These are phyloP conservation scores for Montipora cactus DNA, from an alignment of 64 coral and sea anemone genomes.

Conservation along the genomic window DNA sequence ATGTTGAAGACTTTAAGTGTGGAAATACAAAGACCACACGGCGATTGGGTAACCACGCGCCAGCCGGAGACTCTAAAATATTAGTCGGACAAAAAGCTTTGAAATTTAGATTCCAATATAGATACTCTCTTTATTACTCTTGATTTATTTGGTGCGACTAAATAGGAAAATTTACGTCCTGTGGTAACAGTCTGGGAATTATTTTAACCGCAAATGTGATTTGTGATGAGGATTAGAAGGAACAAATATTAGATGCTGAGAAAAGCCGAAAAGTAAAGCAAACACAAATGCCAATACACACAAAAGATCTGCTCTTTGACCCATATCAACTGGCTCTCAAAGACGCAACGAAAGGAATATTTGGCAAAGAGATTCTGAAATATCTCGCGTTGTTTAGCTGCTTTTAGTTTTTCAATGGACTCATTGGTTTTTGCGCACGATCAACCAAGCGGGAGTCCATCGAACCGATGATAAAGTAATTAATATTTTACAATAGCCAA, in stretches of 20 bases:
- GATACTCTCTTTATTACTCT: not conserved
- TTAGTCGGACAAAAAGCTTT: not conserved
- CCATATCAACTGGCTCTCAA: constrained; percentile 4
- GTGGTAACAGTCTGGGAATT: not conserved
- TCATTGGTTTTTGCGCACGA: constrained; percentile 40
- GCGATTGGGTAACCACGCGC: not conserved
- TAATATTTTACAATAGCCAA: constrained; percentile 72
- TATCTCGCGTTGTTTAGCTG: constrained; percentile 55
- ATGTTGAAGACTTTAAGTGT: not conserved
- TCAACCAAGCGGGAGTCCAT: constrained; percentile 64
- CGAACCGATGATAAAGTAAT: constrained; percentile 68
- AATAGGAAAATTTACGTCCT: no score
- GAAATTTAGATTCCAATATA: not conserved
- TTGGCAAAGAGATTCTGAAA: constrained; percentile 2
- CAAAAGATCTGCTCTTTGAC: constrained; percentile 24
- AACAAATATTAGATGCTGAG: constrained; percentile 3
- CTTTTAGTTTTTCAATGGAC: constrained; percentile 28
- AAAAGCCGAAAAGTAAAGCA: not conserved
- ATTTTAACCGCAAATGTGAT: not conserved
- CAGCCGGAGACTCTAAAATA: not conserved
- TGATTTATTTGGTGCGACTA: not conserved
- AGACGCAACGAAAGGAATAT: constrained; percentile 13
- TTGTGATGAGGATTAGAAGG: not conserved
- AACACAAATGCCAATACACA: not conserved
- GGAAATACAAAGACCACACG: not conserved